phyloP scores from a whole-genome alignment of 2,113 vertebrate species.

The Hucho hucho region DNA sequence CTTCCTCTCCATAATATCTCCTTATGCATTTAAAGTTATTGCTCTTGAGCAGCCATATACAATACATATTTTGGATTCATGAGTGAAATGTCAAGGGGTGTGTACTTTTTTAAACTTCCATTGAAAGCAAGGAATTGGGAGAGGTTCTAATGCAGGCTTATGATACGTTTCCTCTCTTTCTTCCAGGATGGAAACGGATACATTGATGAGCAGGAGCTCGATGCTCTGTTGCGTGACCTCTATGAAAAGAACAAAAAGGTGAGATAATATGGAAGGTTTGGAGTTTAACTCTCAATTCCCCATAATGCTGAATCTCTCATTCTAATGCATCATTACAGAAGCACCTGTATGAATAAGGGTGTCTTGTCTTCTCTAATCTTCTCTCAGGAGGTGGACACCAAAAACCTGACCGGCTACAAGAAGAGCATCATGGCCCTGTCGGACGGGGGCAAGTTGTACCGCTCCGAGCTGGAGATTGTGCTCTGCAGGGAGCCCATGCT shows the following conservation, averaged over 20 bases:
- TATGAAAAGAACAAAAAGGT: conserved; percentile 84
- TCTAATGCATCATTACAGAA: too few species aligned
- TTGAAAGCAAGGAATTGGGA: too few species aligned
- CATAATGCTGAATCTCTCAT: too few species aligned
- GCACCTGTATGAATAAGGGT: neutral
- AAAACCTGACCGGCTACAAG: conserved; percentile 86
- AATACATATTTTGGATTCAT: too few species aligned
- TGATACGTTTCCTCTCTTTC: neutral
- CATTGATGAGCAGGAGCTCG: conserved; percentile 94
- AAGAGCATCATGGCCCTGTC: conserved; percentile 94
- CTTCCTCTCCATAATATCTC: too few species aligned
- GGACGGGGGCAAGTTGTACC: conserved; percentile 91
- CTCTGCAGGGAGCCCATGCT: conserved; percentile 87
- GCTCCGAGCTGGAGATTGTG: conserved; percentile 92
- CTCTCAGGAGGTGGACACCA: conserved; percentile 84
- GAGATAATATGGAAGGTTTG: neutral
- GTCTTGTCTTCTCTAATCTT: neutral
- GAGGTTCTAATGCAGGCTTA: too few species aligned
- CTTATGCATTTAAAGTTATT: too few species aligned
- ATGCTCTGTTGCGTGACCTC: conserved; percentile 91
- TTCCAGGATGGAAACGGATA: conserved; percentile 91
- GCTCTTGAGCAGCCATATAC: too few species aligned
- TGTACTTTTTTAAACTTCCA: too few species aligned
- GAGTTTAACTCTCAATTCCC: too few species aligned
- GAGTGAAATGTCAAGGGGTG: too few species aligned